Evolutionary conservation across 1,140 invertebrate genomes (phyloP), one percentile per base, ranked within the genome.

Genomic region (Anastatus disparis): DNA sequence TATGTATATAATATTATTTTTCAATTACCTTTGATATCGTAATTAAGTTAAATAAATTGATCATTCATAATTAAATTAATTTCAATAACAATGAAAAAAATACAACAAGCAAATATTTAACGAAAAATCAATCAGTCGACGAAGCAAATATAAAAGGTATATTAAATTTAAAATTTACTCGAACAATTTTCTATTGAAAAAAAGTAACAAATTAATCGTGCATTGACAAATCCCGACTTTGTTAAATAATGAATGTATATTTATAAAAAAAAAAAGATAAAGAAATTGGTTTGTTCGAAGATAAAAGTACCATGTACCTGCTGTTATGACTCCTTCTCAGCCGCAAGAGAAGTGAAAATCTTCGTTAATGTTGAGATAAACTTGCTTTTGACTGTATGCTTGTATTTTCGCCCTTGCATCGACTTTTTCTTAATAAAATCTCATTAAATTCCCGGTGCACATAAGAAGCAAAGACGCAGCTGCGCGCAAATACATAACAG

Each of bases 261-360:
- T 15, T 26, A 17, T 24, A n/a, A 48, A 48, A 48, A 48, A 15
- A 4, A 13, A 13, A 63, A 50, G 2, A 44, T 58, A 24, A 48
- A 48, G 35, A 56, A 52, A 64, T 29, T 31, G 20, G n/a, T 48
- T 38, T 68, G 40, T 68, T 67, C 64, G 38, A 56, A 58, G 53
- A 76, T 75, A 75, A 73, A 77, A 77, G 71, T 65, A 70, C 58
- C 72, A 73, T 79, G 69, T 82, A 82, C 79, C 79, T 84, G 82
- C 78, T 77, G 64, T 78, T 77, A 75, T 77, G 74, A 76, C 75
- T 80, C 81, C 81, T 82, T 77, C 46, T 52, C 31, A n/a, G 80
- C 77, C 77, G 79, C 79, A 81, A 75, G 74, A 78, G 76, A 78
- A 81, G 72, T 70, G 66, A 81, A 82, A 82, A 72, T 72, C 75